Base-by-base conservation (phyloP, 2,797 vertebrate species). In the Sebastiscus tertius region DNA sequence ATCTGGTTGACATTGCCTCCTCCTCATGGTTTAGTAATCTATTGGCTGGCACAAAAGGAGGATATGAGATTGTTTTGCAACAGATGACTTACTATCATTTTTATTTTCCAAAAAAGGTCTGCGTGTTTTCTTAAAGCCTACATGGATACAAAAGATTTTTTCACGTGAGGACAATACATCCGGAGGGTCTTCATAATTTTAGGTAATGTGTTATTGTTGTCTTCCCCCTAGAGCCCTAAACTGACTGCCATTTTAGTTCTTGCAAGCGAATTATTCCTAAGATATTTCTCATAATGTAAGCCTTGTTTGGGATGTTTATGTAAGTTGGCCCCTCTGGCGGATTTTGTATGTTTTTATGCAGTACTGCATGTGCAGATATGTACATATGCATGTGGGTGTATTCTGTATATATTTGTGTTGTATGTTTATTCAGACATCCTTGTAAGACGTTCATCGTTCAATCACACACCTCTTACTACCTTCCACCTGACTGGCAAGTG, bases 41-140 rank as follows among this genome's bases (percentile, higher is more conserved):
- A 46, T 46, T 46, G 42, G 9, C 58, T 60, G 27, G 16, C 59
- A 33, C 5, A 46, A 46, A 8, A 58, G 55, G 13, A 60, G 16
- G 16, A 29, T 27, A 10, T 29, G 58, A 4, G 12, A 56, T 36
- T 36, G 34, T 39, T 39, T 39, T 14, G 8, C 9, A 20, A 31
- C 16, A 60, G 29, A 60, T 60, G 0, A 55, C 0, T 46, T 46
- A 46, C 42, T 46, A 18, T 46, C 42, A 46, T 0, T 46, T 0
- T 46, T 46, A 46, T 46, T 33, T 34, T 46, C 16, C 42, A 46
- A n/a, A 64, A 24, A 22, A 55, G n/a, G 10, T 54, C 20, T 22
- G 52, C n/a, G 0, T 55, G 22, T 22, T 55, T 55, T 55, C 11
- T 12, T 24, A 7, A 55, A 55, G 54, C 12, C 22, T 6, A 13